Percentiles rank a stretch among this genome's conserved stretches.
Conservation (phyloP, 2,888 invertebrate genomes). For the Idaea dimidiata region DNA sequence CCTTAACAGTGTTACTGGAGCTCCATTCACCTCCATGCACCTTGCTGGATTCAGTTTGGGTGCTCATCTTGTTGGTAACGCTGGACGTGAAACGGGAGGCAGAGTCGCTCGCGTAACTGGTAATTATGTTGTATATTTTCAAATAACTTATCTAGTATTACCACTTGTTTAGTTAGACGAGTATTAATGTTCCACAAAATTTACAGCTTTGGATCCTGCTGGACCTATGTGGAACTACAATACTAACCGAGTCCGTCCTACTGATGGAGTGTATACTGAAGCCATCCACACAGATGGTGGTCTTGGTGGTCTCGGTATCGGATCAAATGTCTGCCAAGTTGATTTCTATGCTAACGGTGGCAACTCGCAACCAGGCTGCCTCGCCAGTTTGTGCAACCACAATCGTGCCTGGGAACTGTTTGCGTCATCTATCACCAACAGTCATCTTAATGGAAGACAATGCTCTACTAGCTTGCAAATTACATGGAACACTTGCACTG, state of each 20-base stretch:
- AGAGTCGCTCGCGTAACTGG: conserved; percentile 52
- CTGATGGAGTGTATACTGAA: conserved; percentile 59
- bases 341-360: conserved; percentile 82
- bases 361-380: conserved; percentile 48
- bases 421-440: conserved; percentile 41
- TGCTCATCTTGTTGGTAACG: conserved; percentile 60
- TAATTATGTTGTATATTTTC: conserved; percentile 21
- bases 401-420: conserved; percentile 51
- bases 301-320: conserved; percentile 63
- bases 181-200: background rate
- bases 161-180: background rate
- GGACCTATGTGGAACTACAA: conserved; percentile 49
- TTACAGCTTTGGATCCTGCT: conserved; percentile 49
- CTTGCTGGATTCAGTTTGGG: conserved; percentile 67
- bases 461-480: conserved; percentile 40
- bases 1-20: conserved; percentile 40
- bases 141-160: background rate
- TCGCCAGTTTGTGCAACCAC: conserved; percentile 47
- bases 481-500: conserved; percentile 41
- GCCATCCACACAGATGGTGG: conserved; percentile 48
- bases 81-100: conserved; percentile 48
- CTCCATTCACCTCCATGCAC: conserved; percentile 45
- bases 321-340: conserved; percentile 63
- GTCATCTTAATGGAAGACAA: conserved; percentile 42
- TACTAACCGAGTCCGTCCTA: conserved; percentile 30